phyloP scores from a whole-genome alignment of 2,113 vertebrate genomes.

The Abramis brama region DNA sequence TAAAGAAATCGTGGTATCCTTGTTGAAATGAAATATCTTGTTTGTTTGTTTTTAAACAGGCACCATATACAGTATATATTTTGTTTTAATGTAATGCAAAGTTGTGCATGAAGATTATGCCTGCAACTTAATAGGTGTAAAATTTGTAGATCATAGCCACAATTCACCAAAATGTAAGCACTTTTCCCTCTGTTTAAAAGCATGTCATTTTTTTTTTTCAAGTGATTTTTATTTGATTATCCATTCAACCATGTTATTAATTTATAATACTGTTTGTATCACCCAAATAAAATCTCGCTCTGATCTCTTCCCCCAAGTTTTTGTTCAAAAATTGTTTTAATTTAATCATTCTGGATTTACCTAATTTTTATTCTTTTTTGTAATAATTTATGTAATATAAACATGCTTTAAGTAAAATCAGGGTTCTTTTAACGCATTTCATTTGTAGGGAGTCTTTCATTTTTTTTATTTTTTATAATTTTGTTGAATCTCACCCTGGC shows the following conservation, averaged over 20 bases:
- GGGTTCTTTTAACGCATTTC: neutral
- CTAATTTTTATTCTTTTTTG: neutral
- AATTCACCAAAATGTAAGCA: conserved; percentile 5
- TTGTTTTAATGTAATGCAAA: conserved; percentile 44
- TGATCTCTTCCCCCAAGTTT: neutral
- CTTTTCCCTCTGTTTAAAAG: conserved; percentile 15
- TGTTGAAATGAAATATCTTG: neutral
- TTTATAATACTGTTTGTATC: neutral
- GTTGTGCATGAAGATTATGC: conserved; percentile 66
- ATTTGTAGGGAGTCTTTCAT: neutral
- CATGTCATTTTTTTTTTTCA: neutral
- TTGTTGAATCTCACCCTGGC: neutral
- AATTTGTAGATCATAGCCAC: conserved; percentile 14
- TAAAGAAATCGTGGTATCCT: conserved; percentile 28
- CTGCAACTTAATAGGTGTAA: conserved; percentile 54
- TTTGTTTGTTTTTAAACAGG: conserved; percentile 18
- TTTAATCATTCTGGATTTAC: neutral
- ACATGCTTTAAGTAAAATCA: neutral
- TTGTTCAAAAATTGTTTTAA: neutral
- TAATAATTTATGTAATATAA: conserved; percentile 19
- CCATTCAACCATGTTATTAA: neutral
- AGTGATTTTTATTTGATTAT: neutral
- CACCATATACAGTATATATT: conserved; percentile 38
- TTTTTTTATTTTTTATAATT: neutral
- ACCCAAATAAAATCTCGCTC: neutral